These are phyloP conservation scores for Ephydatia muelleri DNA, from an alignment of 37 sponge, comb jelly and placozoan genomes.

Conservation along the genomic window DNA sequence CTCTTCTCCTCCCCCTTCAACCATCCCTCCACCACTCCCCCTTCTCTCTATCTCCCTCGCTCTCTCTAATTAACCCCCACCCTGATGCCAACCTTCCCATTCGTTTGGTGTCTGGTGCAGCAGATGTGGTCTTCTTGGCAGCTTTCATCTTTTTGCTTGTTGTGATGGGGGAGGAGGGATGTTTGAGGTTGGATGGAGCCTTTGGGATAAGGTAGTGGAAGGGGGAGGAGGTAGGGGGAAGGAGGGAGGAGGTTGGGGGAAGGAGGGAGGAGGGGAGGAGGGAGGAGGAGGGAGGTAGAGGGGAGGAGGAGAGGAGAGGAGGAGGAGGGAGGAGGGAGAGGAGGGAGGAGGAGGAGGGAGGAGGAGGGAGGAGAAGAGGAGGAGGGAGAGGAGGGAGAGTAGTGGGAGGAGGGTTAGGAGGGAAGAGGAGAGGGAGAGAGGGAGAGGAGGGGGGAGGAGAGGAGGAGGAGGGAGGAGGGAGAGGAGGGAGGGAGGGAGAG, in stretches of 20 bases:
- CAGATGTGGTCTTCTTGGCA: background rate
- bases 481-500: too few species aligned
- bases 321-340: background rate
- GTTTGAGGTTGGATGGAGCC: slow-evolving; percentile 46
- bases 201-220: background rate
- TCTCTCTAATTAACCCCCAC: background rate
- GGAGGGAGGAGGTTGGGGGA: background rate
- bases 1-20: background rate
- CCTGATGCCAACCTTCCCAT: background rate
- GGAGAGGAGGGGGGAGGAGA: too few species aligned
- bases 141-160: slow-evolving; percentile 53
- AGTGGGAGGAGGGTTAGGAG: too few species aligned
- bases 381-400: too few species aligned
- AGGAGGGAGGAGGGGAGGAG: background rate
- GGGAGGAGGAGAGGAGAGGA: background rate
- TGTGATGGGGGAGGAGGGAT: slow-evolving; percentile 37
- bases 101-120: background rate
- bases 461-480: too few species aligned
- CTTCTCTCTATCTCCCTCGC: slow-evolving; percentile 1
- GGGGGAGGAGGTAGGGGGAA: background rate
- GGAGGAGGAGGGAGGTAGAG: background rate
- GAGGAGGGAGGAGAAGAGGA: too few species aligned
- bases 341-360: background rate
- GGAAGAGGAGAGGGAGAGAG: too few species aligned
- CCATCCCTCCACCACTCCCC: background rate